Evolutionary conservation across 2,888 invertebrate species (phyloP).

Genomic region (Napeogenes sylphis): DNA sequence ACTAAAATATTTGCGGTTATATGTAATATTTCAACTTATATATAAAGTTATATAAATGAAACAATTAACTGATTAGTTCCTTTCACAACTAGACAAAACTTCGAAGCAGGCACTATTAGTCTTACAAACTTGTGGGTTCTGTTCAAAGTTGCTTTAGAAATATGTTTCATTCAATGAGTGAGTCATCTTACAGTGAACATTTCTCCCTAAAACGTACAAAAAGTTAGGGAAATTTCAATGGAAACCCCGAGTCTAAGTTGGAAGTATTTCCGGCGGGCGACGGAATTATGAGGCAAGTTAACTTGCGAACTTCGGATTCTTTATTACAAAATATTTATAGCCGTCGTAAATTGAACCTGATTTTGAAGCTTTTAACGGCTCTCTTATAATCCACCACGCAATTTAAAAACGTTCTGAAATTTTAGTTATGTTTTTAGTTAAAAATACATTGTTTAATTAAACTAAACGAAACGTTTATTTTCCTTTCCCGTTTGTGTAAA

Average conservation of each 20-base stretch:
- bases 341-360: constrained; percentile 31
- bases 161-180: constrained; percentile 32
- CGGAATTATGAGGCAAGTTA: constrained; percentile 65
- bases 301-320: constrained; percentile 40
- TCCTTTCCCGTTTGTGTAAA: neutral
- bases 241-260: constrained; percentile 56
- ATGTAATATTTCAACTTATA: too few species aligned
- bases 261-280: constrained; percentile 54
- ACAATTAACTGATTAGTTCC: neutral
- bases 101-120: neutral
- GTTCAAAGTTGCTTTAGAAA: constrained; percentile 20
- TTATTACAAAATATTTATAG: constrained; percentile 43
- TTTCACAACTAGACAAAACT: neutral
- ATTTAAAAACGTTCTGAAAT: neutral
- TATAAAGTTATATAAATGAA: neutral
- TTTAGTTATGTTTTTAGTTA: too few species aligned
- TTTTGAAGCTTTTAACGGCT: constrained; percentile 25
- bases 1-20: too few species aligned
- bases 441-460: too few species aligned
- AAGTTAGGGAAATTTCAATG: constrained; percentile 46
- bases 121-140: constrained; percentile 6
- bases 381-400: constrained; percentile 7
- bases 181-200: constrained; percentile 23
- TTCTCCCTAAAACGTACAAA: constrained; percentile 43
- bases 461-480: too few species aligned